Base-by-base conservation (phyloP, 2,797 vertebrate species). In the Danionella dracula region DNA sequence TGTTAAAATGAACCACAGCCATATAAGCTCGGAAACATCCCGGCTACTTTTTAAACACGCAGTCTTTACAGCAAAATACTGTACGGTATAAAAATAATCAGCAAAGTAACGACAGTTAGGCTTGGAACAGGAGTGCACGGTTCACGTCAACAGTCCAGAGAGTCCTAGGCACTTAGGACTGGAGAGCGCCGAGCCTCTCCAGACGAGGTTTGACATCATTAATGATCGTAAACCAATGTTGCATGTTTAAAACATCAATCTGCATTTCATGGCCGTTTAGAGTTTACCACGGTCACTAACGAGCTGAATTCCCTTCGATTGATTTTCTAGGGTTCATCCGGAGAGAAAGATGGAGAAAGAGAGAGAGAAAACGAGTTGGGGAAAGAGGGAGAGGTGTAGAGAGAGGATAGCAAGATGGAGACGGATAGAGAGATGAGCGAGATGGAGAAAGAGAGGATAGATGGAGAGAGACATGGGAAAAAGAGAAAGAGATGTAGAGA, bases 151-250 rank as follows among this genome's bases (percentile, higher is more conserved):
- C 34, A 66, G 61, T 42, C 63, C 44, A 41, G 23, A 69, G 60
- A 77, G 71, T 51, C 72, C 82, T 76, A 90, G 90, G 90, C 89
- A 91, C 90, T 91, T 90, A 80, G 72, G 86, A 87, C 84, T 79
- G 79, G 84, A 81, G 72, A 83, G 74, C 78, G 76, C 72, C 68
- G 69, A 70, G 66, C 31, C 38, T 27, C 61, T 76, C 80, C 59
- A 13, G 73, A 37, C 46, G 54, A 51, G 46, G 48, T 35, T 68
- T 71, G 54, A 76, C 66, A 78, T 75, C 67, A 46, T 75, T 44
- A 70, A 38, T 19, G 61, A 63, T 68, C 44, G 17, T 48, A 60
- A 60, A 57, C 55, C 75, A 74, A 71, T 66, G 74, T 48, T 41
- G 63, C 75, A 77, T 77, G 76, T 63, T 58, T 59, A 60, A 45